Conservation (phyloP, 2,888 invertebrate species). For the Lapara coniferarum region DNA sequence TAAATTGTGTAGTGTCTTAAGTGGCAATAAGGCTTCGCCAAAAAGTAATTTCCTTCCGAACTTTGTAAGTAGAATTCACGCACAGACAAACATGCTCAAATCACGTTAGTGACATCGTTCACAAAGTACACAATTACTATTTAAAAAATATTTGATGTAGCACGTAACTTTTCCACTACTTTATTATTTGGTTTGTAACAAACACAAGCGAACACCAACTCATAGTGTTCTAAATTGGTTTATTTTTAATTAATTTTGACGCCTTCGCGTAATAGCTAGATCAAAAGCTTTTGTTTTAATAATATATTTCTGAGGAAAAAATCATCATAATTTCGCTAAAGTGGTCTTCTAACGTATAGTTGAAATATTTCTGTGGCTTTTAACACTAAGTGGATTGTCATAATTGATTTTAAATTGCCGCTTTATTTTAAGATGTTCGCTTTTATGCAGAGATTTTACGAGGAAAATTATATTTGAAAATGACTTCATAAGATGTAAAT, state of each 20-base stretch:
- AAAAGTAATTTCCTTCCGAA: no score
- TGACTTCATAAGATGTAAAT: constrained; percentile 19
- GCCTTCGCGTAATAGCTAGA: constrained; percentile 49
- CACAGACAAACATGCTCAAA: neutral
- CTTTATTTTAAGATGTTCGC: constrained; percentile 24
- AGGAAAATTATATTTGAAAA: constrained; percentile 15
- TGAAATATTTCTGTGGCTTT: constrained; percentile 27
- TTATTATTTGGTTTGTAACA: constrained; percentile 24
- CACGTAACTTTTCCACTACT: constrained; percentile 2
- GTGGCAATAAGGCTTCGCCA: no score
- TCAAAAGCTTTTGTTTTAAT: constrained; percentile 40
- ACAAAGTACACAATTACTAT: constrained; percentile 9
- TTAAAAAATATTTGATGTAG: constrained; percentile 11
- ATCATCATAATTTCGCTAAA: constrained; percentile 31
- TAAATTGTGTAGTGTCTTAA: no score
- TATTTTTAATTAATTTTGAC: constrained; percentile 50
- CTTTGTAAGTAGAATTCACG: neutral
- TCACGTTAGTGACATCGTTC: no score
- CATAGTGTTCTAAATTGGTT: constrained; percentile 41
- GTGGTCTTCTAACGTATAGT: constrained; percentile 17
- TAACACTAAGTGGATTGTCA: constrained; percentile 29
- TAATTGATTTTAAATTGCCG: constrained; percentile 31
- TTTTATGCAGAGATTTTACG: neutral
- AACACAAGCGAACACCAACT: constrained; percentile 37
- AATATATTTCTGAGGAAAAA: constrained; percentile 23